These are phyloP conservation scores for Mactromeris polynyma DNA, from an alignment of 2,888 invertebrate genomes.

Conservation along the genomic window DNA sequence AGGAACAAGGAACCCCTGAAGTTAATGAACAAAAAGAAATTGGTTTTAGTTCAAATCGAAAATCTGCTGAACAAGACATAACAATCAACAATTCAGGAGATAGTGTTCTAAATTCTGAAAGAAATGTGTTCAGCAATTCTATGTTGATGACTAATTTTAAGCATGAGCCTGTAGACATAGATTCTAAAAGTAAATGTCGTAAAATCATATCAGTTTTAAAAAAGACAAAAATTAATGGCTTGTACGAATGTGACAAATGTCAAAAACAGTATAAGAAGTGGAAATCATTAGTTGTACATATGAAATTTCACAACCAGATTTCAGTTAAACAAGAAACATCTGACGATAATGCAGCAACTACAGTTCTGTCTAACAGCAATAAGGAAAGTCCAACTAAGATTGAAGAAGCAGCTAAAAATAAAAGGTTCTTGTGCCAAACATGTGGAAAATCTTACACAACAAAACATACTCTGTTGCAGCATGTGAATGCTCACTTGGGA, in stretches of 20 bases:
- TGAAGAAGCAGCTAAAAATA: slow-evolving; percentile 56
- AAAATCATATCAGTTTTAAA: not conserved
- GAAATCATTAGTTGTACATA: slow-evolving; percentile 76
- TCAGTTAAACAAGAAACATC: slow-evolving; percentile 65
- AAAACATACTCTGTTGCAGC: slow-evolving; percentile 80
- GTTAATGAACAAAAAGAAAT: not conserved
- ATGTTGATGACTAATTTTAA: not conserved
- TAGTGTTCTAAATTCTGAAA: not conserved
- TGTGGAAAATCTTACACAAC: slow-evolving; percentile 84
- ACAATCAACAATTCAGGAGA: not conserved
- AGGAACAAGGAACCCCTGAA: not conserved
- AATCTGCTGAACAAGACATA: not conserved
- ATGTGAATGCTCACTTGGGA: slow-evolving; percentile 79
- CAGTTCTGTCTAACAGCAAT: slow-evolving; percentile 75
- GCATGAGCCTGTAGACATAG: not conserved
- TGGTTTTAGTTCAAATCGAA: not conserved
- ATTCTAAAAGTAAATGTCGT: not conserved
- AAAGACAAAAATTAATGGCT: not conserved
- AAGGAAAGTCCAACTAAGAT: slow-evolving; percentile 76
- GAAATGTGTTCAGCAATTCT: not conserved
- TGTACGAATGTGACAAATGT: slow-evolving; percentile 75
- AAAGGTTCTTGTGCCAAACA: slow-evolving; percentile 77
- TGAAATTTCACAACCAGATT: slow-evolving; percentile 73
- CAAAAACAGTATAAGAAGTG: slow-evolving; percentile 78
- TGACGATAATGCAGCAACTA: slow-evolving; percentile 69